These are phyloP conservation scores for Heliconius nattereri DNA, from an alignment of 1,140 invertebrate genomes.

Conservation along the genomic window DNA sequence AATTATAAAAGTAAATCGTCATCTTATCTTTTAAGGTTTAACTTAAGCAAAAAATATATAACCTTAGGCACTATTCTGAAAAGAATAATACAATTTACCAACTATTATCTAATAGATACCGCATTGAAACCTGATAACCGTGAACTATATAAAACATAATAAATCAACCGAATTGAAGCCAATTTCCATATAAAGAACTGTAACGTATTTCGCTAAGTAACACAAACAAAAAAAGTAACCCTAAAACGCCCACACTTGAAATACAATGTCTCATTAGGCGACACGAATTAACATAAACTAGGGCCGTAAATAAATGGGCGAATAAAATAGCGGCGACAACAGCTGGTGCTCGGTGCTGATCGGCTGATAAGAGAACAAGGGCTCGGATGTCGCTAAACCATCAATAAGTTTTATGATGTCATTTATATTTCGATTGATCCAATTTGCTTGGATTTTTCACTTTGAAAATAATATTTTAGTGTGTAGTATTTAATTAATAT, in stretches of 20 bases:
- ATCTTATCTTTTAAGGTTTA: too few relatives aligned
- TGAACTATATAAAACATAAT: neutral
- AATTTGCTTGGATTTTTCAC: neutral
- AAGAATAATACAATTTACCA: neutral
- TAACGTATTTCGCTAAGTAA: constrained; percentile 33
- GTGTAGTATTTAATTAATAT: neutral
- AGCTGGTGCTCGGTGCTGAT: constrained; percentile 43
- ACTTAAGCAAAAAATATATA: neutral
- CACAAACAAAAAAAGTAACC: constrained; percentile 22
- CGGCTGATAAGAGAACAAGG: constrained; percentile 36
- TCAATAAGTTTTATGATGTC: constrained; percentile 17
- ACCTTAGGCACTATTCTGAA: neutral
- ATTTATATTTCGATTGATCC: constrained; percentile 16
- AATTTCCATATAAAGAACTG: constrained; percentile 12
- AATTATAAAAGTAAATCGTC: too few relatives aligned
- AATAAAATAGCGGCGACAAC: constrained; percentile 43
- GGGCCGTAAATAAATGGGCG: constrained; percentile 45
- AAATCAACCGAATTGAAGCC: neutral
- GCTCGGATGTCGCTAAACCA: constrained; percentile 24
- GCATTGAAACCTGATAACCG: neutral
- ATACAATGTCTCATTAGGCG: constrained; percentile 55
- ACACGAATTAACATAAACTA: constrained; percentile 59
- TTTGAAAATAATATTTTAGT: neutral
- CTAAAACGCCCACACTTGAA: constrained; percentile 36
- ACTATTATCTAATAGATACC: neutral